Conservation (phyloP, 2,888 invertebrate genomes). For the Nineta flava region DNA sequence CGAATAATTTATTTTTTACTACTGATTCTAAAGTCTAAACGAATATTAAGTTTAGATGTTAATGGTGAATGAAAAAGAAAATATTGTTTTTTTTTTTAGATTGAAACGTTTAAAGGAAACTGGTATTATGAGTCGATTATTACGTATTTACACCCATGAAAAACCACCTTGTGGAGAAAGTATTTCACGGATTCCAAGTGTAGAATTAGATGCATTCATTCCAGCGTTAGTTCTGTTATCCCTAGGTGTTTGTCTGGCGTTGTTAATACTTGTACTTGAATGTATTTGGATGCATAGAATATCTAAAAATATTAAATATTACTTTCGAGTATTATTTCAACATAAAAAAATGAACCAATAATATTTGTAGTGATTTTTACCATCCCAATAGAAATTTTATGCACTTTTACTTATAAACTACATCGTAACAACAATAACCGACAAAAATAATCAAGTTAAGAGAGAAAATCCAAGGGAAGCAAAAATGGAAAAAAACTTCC, state of each 20-base stretch:
- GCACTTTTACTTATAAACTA: too few relatives aligned
- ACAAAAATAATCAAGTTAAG: too few relatives aligned
- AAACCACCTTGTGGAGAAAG: neutral
- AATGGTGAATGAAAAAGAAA: too few relatives aligned
- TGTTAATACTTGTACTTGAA: neutral
- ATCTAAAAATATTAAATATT: too few relatives aligned
- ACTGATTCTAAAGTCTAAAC: neutral
- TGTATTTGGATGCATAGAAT: neutral
- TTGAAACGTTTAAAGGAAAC: neutral
- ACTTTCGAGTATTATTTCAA: too few relatives aligned
- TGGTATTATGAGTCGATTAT: neutral
- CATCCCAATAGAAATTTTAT: too few relatives aligned
- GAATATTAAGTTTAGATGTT: too few relatives aligned
- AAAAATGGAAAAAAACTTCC: too few relatives aligned
- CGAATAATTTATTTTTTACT: neutral
- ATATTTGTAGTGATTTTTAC: too few relatives aligned
- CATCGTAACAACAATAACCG: too few relatives aligned
- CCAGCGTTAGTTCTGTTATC: neutral
- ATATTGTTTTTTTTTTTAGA: neutral
- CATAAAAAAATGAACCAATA: too few relatives aligned
- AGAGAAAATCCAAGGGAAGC: too few relatives aligned
- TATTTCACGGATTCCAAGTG: neutral
- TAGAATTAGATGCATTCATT: neutral
- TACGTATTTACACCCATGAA: neutral
- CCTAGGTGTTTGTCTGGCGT: neutral